phyloP scores from a whole-genome alignment of 1,140 invertebrate genomes.

The Drosophila tristis region DNA sequence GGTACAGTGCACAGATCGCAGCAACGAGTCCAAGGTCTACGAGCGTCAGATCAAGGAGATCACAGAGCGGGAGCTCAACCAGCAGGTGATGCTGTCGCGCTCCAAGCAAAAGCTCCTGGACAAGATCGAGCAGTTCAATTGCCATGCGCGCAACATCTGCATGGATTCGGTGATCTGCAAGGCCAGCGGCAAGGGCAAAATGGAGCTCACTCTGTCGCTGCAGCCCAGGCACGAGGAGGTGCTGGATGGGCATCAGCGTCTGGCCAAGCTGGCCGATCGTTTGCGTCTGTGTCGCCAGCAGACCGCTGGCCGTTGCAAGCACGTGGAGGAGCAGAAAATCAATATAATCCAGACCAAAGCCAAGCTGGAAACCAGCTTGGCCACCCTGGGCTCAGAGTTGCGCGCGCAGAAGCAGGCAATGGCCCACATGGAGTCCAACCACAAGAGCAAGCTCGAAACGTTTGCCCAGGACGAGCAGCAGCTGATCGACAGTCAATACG shows the following conservation, averaged over 20 bases:
- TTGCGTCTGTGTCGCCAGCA: constrained; percentile 25
- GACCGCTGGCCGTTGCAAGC: constrained; percentile 12
- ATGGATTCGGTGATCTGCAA: constrained; percentile 36
- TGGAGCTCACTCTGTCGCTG: constrained; percentile 52
- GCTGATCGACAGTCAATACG: constrained; percentile 8
- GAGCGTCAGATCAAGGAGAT: constrained; percentile 47
- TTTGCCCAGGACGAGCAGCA: constrained; percentile 19
- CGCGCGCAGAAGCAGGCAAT: constrained; percentile 19
- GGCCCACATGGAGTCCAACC: constrained; percentile 13
- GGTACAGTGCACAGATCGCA: constrained; percentile 29
- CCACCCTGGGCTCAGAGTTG: constrained; percentile 5
- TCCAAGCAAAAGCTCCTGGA: constrained; percentile 69
- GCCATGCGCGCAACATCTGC: constrained; percentile 38
- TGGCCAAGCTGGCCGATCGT: constrained; percentile 20
- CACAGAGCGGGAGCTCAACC: constrained; percentile 40
- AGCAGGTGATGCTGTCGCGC: constrained; percentile 67
- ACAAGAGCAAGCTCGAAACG: constrained; percentile 10
- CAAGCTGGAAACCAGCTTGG: constrained; percentile 19
- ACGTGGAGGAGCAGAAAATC: constrained; percentile 34
- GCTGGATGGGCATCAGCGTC: constrained; percentile 5
- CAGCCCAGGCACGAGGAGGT: constrained; percentile 36
- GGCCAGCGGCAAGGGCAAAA: constrained; percentile 9
- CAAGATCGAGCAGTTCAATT: constrained; percentile 59
- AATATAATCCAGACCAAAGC: constrained; percentile 3
- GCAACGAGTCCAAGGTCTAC: constrained; percentile 43